phyloP scores from a whole-genome alignment of 1,140 invertebrate species.

The Drosophila pruinosa region DNA sequence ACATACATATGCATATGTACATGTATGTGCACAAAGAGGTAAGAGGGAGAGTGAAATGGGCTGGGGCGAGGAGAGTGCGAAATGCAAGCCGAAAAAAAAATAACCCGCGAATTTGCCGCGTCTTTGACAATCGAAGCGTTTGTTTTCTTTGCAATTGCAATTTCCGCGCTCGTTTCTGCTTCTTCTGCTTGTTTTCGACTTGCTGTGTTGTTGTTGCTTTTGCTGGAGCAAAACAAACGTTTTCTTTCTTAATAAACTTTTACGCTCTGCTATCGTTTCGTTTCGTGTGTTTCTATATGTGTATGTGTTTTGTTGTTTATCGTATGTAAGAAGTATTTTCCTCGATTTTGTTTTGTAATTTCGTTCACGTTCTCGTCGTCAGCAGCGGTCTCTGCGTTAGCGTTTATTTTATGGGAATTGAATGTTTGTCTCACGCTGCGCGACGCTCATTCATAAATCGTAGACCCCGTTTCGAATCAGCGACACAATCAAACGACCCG shows the following conservation, averaged over 20 bases:
- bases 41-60: neutral
- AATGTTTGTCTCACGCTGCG: constrained; percentile 41
- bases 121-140: constrained; percentile 68
- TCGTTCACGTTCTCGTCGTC: constrained; percentile 56
- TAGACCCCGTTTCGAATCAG: constrained; percentile 16
- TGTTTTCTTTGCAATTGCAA: constrained; percentile 70
- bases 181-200: too few relatives aligned
- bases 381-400: neutral
- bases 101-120: constrained; percentile 18
- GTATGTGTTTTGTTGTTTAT: constrained; percentile 54
- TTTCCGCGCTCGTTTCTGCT: constrained; percentile 64
- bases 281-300: constrained; percentile 14
- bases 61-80: constrained; percentile 33
- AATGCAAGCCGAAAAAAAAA: constrained; percentile 49
- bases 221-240: constrained; percentile 68
- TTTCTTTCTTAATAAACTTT: constrained; percentile 74
- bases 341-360: constrained; percentile 53
- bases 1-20: neutral
- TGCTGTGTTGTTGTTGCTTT: constrained; percentile 36
- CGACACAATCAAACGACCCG: constrained; percentile 38
- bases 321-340: constrained; percentile 36
- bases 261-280: constrained; percentile 41
- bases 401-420: constrained; percentile 12
- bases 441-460: constrained; percentile 69
- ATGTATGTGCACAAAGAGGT: neutral